Percentiles rank a stretch among this genome's conserved stretches.
Conservation (phyloP, 1,140 invertebrate species). For the Octopus sinensis region DNA sequence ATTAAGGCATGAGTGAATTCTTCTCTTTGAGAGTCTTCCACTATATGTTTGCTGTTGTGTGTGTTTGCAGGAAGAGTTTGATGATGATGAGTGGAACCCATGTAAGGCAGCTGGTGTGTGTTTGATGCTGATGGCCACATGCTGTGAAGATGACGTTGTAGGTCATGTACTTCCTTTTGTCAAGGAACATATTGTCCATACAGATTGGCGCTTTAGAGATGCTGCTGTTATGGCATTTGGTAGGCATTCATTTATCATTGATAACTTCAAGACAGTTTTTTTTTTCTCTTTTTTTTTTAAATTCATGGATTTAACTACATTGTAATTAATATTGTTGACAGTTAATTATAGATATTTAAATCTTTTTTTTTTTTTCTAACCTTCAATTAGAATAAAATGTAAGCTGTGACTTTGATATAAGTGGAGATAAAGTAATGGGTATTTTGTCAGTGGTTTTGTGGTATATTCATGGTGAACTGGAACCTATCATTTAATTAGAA, state of each 20-base stretch:
- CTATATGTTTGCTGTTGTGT: constrained; percentile 12
- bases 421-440: too few relatives aligned
- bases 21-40: neutral
- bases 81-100: constrained; percentile 98
- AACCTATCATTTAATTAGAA: too few relatives aligned
- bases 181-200: constrained; percentile 86
- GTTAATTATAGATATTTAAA: too few relatives aligned
- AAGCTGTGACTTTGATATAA: too few relatives aligned
- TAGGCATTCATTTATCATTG: constrained; percentile 33
- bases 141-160: constrained; percentile 97
- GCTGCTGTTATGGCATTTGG: constrained; percentile 99
- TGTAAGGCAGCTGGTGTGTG: constrained; percentile 99
- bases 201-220: constrained; percentile 92
- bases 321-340: too few relatives aligned
- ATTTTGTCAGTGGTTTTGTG: too few relatives aligned
- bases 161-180: constrained; percentile 95
- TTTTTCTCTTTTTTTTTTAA: neutral
- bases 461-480: too few relatives aligned
- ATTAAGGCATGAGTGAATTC: neutral
- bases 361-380: too few relatives aligned
- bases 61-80: constrained; percentile 51
- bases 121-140: constrained; percentile 93
- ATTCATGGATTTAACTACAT: neutral
- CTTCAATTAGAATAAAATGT: too few relatives aligned
- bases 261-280: neutral